A percentile compares a stretch with the other conserved stretches of the same genome.
Conservation (phyloP, 1,140 invertebrate genomes). For the Cryptotermes secundus region DNA sequence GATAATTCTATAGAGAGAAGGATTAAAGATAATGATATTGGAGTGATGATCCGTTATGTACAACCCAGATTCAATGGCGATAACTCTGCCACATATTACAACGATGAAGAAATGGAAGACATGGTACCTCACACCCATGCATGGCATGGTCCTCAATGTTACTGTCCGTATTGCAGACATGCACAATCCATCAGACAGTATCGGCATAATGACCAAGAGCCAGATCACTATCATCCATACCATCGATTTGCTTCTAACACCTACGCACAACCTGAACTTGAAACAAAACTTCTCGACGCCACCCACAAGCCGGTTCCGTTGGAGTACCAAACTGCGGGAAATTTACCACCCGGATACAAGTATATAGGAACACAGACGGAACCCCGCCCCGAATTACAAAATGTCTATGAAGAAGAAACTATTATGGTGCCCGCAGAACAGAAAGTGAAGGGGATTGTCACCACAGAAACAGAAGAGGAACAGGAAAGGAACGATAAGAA, state of each 20-base stretch:
- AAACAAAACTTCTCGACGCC: too few relatives aligned
- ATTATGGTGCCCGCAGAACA: too few relatives aligned
- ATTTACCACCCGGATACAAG: too few relatives aligned
- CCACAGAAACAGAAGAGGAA: too few relatives aligned
- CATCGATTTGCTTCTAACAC: not conserved
- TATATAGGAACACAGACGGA: too few relatives aligned
- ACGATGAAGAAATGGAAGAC: not conserved
- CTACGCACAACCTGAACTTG: not conserved
- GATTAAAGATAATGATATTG: not conserved
- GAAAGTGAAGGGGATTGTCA: too few relatives aligned
- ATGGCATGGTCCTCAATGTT: not conserved
- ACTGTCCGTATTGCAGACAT: not conserved
- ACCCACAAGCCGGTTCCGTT: too few relatives aligned
- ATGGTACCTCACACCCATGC: not conserved
- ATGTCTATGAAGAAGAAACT: too few relatives aligned
- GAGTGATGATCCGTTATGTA: not conserved
- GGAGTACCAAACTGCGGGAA: too few relatives aligned
- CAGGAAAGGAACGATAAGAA: too few relatives aligned
- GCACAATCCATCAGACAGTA: not conserved
- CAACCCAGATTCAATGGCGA: not conserved
- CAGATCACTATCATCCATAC: not conserved
- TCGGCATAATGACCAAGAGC: not conserved
- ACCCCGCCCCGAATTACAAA: too few relatives aligned
- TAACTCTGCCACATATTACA: not conserved
- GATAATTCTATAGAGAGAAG: not conserved